These are phyloP conservation scores for Cygnus buccinator DNA, from an alignment of 2,113 vertebrate genomes.

Conservation along the genomic window DNA sequence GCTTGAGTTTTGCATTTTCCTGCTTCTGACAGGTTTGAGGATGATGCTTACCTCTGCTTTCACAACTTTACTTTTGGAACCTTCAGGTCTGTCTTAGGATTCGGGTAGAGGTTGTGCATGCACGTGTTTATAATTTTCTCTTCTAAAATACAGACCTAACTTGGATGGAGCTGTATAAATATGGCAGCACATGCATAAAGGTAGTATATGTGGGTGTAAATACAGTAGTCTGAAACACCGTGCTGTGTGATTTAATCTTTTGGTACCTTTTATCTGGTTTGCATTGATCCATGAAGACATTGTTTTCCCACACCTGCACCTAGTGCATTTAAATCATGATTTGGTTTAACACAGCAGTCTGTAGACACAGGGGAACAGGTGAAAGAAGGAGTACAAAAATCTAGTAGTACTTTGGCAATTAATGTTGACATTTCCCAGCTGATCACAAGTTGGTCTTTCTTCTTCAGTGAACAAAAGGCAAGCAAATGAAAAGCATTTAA, in stretches of 20 bases:
- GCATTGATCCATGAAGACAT: neutral
- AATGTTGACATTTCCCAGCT: neutral
- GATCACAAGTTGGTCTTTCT: neutral
- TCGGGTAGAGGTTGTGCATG: neutral
- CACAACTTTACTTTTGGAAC: neutral
- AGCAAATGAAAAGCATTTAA: neutral
- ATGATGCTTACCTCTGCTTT: neutral
- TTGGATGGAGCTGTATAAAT: neutral
- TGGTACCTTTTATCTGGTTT: neutral
- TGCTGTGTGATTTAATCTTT: neutral
- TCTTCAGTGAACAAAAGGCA: neutral
- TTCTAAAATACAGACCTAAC: neutral
- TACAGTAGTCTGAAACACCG: neutral
- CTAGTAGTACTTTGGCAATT: neutral
- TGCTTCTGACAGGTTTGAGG: neutral
- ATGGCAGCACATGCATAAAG: accelerated
- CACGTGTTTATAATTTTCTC: neutral
- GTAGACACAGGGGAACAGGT: neutral
- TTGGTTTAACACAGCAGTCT: neutral
- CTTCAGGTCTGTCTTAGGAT: neutral
- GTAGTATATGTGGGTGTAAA: neutral
- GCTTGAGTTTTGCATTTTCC: neutral
- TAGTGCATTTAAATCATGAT: neutral
- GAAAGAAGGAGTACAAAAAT: neutral
- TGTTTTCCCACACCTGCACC: neutral